These are phyloP conservation scores for Saimiri boliviensis DNA, from an alignment of 2,113 vertebrate genomes.

Conservation along the genomic window DNA sequence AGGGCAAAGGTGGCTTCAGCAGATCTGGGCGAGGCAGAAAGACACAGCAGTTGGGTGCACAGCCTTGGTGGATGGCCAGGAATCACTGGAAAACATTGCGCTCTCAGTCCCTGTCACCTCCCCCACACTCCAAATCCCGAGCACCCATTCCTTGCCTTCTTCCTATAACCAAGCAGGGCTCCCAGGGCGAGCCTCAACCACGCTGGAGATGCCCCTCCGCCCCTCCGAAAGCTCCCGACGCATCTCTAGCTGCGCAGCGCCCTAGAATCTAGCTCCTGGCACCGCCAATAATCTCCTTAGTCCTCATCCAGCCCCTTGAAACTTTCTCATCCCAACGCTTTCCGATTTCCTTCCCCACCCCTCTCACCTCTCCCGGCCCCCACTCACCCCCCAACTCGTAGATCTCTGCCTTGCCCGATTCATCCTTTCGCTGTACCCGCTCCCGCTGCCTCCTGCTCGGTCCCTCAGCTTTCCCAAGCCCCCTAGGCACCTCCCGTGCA, in stretches of 20 bases:
- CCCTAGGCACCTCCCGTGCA: neutral
- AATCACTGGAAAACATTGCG: neutral
- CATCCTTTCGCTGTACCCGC: neutral
- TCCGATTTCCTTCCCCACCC: neutral
- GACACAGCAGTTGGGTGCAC: neutral
- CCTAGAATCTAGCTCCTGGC: neutral
- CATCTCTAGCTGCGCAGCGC: neutral
- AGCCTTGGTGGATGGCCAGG: neutral
- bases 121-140: neutral
- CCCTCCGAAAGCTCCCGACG: neutral
- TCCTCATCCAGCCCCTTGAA: neutral
- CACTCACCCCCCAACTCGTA: neutral
- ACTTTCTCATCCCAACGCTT: neutral
- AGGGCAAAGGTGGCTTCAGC: neutral
- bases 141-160: neutral
- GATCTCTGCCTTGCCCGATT: neutral
- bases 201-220: too few relatives aligned
- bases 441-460: accelerated
- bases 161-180: neutral
- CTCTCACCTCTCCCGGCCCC: neutral
- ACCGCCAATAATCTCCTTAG: accelerated
- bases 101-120: neutral
- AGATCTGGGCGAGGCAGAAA: neutral
- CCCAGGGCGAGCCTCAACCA: neutral
- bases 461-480: neutral